These are phyloP conservation scores for Prenolepis imparis DNA, from an alignment of 2,888 invertebrate genomes.

Conservation along the genomic window DNA sequence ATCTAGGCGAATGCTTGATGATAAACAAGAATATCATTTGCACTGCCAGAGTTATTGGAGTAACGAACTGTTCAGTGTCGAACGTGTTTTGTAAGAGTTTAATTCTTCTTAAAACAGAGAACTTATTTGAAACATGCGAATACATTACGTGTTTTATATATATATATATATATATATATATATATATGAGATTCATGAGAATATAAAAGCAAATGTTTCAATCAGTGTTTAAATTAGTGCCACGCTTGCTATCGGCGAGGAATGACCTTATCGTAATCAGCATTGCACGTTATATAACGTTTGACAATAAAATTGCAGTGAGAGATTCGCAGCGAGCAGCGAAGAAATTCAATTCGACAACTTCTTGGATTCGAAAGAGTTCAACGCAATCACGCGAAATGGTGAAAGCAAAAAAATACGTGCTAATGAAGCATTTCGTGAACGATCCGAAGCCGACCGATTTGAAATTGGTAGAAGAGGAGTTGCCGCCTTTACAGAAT, in stretches of 20 bases:
- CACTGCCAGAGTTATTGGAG: background rate
- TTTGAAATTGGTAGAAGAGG: slow-evolving; percentile 90
- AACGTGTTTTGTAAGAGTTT: background rate
- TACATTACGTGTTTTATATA: background rate
- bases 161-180: background rate
- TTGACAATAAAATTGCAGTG: background rate
- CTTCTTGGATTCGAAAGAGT: background rate
- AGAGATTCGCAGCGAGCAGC: background rate
- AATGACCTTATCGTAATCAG: background rate
- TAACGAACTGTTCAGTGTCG: too few relatives aligned
- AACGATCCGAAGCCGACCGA: slow-evolving; percentile 90
- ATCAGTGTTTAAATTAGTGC: background rate
- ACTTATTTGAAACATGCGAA: background rate
- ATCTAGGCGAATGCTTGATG: background rate
- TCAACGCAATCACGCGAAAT: slow-evolving; percentile 77
- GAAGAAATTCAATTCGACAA: background rate
- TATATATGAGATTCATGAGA: too few relatives aligned
- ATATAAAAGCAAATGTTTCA: background rate
- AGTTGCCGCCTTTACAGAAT: slow-evolving; percentile 89
- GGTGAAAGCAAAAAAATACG: slow-evolving; percentile 89
- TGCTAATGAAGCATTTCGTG: slow-evolving; percentile 89
- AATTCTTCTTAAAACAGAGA: background rate
- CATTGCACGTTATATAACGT: background rate
- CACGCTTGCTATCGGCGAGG: background rate
- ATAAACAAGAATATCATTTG: background rate